Conservation (phyloP, 1,140 invertebrate genomes). For the Pseudomyrmex flavicornis region DNA sequence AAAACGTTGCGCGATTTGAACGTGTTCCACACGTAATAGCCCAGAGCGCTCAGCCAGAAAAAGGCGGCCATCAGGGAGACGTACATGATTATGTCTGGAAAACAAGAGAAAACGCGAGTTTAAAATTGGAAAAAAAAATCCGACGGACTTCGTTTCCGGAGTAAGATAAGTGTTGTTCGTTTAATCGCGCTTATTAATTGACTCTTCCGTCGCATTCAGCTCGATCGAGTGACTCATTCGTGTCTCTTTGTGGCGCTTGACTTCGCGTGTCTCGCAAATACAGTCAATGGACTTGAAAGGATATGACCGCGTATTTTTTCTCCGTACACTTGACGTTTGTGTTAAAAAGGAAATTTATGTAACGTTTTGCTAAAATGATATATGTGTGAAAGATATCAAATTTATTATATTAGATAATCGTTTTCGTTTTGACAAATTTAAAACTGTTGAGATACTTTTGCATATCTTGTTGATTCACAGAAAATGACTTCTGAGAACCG, state of each 20-base stretch:
- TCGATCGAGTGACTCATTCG: slow-evolving; percentile 21
- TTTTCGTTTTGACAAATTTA: too few relatives aligned
- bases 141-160: not conserved
- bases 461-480: not conserved
- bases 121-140: not conserved
- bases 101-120: slow-evolving; percentile 71
- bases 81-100: slow-evolving; percentile 91
- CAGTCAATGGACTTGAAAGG: slow-evolving; percentile 22
- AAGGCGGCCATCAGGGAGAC: slow-evolving; percentile 91
- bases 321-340: not conserved
- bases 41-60: slow-evolving; percentile 93
- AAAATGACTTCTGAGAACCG: not conserved
- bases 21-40: slow-evolving; percentile 94
- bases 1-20: slow-evolving; percentile 94
- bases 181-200: slow-evolving; percentile 15
- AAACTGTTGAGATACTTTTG: too few relatives aligned
- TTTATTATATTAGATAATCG: too few relatives aligned
- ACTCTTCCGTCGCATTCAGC: slow-evolving; percentile 18
- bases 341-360: not conserved
- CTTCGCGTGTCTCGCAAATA: slow-evolving; percentile 17
- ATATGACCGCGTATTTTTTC: slow-evolving; percentile 18
- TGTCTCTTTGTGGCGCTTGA: not conserved
- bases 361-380: not conserved
- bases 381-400: not conserved
- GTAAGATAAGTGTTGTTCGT: not conserved